phyloP scores from a whole-genome alignment of 1,140 invertebrate species.

The Anastatus disparis region DNA sequence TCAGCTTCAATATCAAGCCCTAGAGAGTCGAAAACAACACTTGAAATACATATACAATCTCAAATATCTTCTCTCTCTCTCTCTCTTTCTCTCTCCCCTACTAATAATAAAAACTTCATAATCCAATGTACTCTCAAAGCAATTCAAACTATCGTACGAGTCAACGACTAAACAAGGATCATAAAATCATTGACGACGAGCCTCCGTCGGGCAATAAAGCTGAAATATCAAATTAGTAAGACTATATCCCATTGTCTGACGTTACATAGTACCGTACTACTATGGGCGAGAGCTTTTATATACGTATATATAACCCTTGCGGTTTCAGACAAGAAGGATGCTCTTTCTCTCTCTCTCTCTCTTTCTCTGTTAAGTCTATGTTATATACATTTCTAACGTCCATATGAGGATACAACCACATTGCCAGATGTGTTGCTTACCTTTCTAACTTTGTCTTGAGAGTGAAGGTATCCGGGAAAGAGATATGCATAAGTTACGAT shows the following conservation, averaged over 20 bases:
- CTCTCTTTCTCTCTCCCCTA: background rate
- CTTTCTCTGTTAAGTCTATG: background rate
- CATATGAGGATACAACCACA: background rate
- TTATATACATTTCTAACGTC: background rate
- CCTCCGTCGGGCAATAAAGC: background rate
- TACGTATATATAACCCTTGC: background rate
- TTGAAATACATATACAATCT: no score
- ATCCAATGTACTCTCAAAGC: no score
- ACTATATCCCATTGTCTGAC: background rate
- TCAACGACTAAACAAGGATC: no score
- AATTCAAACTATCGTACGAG: no score
- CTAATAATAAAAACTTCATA: no score
- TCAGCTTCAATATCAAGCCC: no score
- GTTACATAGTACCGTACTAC: background rate
- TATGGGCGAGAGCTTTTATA: background rate
- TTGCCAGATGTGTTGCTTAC: background rate
- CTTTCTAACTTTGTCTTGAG: conserved; percentile 10
- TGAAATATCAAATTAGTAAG: conserved; percentile 19
- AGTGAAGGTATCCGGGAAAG: no score
- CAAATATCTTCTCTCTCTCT: no score
- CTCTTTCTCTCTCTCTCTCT: conserved; percentile 15
- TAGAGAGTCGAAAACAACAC: no score
- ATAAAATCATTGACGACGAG: conserved; percentile 16
- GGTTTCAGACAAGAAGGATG: conserved; percentile 12
- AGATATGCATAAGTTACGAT: no score